These are phyloP conservation scores for Chaenogobius annularis DNA, from an alignment of 2,113 vertebrate species.

Conservation along the genomic window DNA sequence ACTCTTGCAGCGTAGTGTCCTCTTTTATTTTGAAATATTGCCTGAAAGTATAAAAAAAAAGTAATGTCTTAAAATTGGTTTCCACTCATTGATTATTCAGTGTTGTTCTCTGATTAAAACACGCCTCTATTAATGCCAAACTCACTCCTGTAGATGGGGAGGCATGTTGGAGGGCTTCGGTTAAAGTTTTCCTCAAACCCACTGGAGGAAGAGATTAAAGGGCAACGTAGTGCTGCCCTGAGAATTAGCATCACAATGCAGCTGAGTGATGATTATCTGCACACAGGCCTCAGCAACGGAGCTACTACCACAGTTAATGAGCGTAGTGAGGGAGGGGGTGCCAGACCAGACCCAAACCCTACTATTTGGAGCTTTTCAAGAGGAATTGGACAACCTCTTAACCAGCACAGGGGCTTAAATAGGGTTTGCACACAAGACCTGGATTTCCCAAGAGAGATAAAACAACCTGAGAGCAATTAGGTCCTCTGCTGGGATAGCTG, in stretches of 20 bases:
- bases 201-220: constrained; percentile 47
- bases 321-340: constrained; percentile 5
- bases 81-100: not conserved
- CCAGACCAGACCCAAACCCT: constrained; percentile 9
- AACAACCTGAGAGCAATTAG: constrained; percentile 3
- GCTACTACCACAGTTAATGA: constrained; percentile 40
- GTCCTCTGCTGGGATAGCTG: constrained; percentile 16
- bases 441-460: constrained; percentile 28
- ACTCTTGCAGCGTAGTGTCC: no score
- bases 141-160: not conserved
- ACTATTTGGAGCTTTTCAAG: constrained; percentile 15
- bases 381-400: not conserved
- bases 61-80: not conserved
- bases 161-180: not conserved
- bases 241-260: constrained; percentile 53
- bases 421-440: not conserved
- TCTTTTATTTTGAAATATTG: not conserved
- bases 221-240: constrained; percentile 25
- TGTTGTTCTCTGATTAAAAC: not conserved
- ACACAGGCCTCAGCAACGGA: constrained; percentile 20
- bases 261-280: constrained; percentile 33
- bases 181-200: not conserved
- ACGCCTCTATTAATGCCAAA: not conserved
- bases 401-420: not conserved
- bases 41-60: not conserved